Evolutionary conservation across 2,113 vertebrate species (phyloP).

Genomic region (Circaetus gallicus): DNA sequence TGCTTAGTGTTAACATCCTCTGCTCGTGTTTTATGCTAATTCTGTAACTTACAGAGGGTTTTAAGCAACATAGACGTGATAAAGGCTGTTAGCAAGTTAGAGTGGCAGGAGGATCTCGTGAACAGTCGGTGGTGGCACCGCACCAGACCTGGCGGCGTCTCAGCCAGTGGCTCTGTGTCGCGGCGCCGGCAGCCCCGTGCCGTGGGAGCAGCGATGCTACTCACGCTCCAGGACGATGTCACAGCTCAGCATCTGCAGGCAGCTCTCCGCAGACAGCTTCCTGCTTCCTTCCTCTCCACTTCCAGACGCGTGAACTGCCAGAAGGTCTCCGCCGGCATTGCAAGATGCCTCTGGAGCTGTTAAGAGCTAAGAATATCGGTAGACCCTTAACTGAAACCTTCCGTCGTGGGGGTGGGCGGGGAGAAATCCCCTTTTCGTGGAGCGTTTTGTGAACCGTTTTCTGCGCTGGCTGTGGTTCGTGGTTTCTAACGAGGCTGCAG

Average conservation of each 20-base stretch:
- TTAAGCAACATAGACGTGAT: background rate
- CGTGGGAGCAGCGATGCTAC: background rate
- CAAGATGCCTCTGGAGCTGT: background rate
- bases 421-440: background rate
- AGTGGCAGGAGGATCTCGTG: background rate
- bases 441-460: background rate
- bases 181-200: background rate
- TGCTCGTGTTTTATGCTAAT: background rate
- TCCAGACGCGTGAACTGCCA: background rate
- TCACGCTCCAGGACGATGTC: background rate
- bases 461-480: fast-evolving
- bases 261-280: background rate
- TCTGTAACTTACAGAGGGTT: background rate
- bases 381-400: background rate
- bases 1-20: fast-evolving
- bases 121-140: background rate
- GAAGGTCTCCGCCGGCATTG: background rate
- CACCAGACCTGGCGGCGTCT: background rate
- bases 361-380: background rate
- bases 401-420: fast-evolving
- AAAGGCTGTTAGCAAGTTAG: background rate
- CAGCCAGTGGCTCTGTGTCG: fast-evolving
- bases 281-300: background rate
- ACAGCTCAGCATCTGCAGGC: background rate
- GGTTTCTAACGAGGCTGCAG: background rate